Conservation (phyloP, 1,140 invertebrate genomes). For the Halotydeus destructor region DNA sequence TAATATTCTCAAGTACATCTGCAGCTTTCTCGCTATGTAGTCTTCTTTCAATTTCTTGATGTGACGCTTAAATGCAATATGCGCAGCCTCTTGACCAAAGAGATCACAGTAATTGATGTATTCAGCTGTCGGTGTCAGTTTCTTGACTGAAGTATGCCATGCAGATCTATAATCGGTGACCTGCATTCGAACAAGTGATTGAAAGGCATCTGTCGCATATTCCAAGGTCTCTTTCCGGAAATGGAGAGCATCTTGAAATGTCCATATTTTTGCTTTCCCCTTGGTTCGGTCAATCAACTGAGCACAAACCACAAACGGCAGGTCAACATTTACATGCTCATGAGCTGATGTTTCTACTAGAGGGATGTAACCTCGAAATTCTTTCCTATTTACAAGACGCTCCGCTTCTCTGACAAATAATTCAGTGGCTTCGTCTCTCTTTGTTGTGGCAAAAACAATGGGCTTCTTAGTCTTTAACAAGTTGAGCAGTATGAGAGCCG, state of each 20-base stretch:
- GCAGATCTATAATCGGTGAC: slow-evolving; percentile 56
- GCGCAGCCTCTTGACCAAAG: slow-evolving; percentile 64
- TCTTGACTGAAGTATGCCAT: slow-evolving; percentile 67
- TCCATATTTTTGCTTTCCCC: slow-evolving; percentile 37
- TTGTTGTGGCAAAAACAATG: slow-evolving; percentile 79
- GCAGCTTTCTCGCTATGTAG: slow-evolving; percentile 52
- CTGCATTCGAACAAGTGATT: slow-evolving; percentile 55
- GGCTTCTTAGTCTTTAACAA: slow-evolving; percentile 83
- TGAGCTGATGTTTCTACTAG: slow-evolving; percentile 86
- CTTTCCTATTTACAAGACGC: slow-evolving; percentile 63
- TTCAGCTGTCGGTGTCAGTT: slow-evolving; percentile 61
- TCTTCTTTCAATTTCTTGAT: slow-evolving; percentile 67
- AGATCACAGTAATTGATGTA: slow-evolving; percentile 68
- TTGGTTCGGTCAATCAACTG: slow-evolving; percentile 67
- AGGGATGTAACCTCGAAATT: slow-evolving; percentile 67
- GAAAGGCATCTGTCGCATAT: slow-evolving; percentile 63
- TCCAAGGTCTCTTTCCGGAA: slow-evolving; percentile 69
- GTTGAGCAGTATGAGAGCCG: slow-evolving; percentile 52
- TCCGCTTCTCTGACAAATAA: slow-evolving; percentile 69
- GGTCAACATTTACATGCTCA: slow-evolving; percentile 88
- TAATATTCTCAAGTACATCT: slow-evolving; percentile 54
- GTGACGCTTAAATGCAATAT: slow-evolving; percentile 53
- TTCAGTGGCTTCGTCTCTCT: slow-evolving; percentile 82
- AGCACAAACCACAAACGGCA: slow-evolving; percentile 73
- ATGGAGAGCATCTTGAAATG: slow-evolving; percentile 65